Base-by-base conservation (phyloP, 2,888 invertebrate genomes). In the Laspeyria flexula region DNA sequence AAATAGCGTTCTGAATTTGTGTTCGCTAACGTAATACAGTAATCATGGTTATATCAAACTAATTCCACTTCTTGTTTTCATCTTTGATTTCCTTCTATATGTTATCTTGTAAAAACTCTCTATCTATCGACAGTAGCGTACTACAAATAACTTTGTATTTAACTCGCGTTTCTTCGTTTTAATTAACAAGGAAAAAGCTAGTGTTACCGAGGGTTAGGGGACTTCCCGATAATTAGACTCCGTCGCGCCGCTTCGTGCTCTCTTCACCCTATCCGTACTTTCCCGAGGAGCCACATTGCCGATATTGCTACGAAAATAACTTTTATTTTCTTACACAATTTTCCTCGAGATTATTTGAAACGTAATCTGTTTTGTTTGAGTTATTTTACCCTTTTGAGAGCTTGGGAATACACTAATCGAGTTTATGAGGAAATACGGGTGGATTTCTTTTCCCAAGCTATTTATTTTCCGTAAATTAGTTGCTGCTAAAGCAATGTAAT, bases 151-250 rank as follows among this genome's bases (percentile, higher is more conserved):
- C 27, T 50, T 52, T 43, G 13, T 44, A 62, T 62, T 54, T 46
- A 50, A 45, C 58, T 11, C 46, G 16, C 55, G 63, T 37, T 33
- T 58, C 43, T 29, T 46, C 47, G 31, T n/a, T 12, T 35, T 62
- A 61, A 63, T 63, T 59, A 63, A 59, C 34, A 6, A 48, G 61
- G 50, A 55, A 59, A 58, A 60, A 7, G 37, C 21, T 12, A 33
- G 23, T 5, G 30, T 44, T 45, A 15, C 46, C 5, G n/a, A 10
- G 15, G 21, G 30, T 41, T 12, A 30, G 21, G 37, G 37, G 30
- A 21, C 31, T 60, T 47, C 29, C 25, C 38, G 38, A 53, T 55
- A 55, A 31, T 38, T 21, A 43, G n/a, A n/a, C n/a, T n/a, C n/a
- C n/a, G n/a, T n/a, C n/a, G n/a, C n/a, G n/a, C n/a, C n/a, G n/a